Conservation (phyloP, 2,797 vertebrate genomes). For the Gallinago stenura region DNA sequence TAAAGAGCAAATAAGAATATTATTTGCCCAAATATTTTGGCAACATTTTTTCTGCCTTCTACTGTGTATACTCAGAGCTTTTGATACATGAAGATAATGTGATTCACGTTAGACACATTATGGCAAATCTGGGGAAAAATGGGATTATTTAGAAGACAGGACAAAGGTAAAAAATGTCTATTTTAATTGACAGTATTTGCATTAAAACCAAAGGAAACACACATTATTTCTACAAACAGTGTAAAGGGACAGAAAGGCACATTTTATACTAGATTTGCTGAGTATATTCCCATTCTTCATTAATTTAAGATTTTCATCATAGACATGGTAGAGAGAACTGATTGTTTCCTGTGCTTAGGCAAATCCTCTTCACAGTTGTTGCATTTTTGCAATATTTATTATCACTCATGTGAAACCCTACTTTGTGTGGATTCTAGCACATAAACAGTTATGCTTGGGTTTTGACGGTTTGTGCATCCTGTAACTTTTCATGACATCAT, state of each 20-base stretch:
- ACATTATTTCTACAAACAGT: neutral
- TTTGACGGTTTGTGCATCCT: neutral
- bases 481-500: neutral
- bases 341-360: neutral
- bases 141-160: neutral
- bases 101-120: neutral
- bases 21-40: neutral
- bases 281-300: neutral
- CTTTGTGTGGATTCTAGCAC: neutral
- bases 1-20: neutral
- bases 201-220: neutral
- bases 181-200: neutral
- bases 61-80: neutral
- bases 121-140: neutral
- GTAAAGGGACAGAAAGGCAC: neutral
- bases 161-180: neutral
- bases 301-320: neutral
- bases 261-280: neutral
- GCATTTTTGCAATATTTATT: neutral
- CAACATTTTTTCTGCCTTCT: neutral
- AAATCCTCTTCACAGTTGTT: neutral
- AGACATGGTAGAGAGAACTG: neutral
- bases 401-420: neutral
- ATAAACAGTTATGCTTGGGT: neutral
- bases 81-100: neutral